A percentile compares a stretch with the other conserved stretches of the same genome.
Evolutionary conservation across 2,888 invertebrate genomes (phyloP).

Genomic region (Cataglyphis rosenhaueri): DNA sequence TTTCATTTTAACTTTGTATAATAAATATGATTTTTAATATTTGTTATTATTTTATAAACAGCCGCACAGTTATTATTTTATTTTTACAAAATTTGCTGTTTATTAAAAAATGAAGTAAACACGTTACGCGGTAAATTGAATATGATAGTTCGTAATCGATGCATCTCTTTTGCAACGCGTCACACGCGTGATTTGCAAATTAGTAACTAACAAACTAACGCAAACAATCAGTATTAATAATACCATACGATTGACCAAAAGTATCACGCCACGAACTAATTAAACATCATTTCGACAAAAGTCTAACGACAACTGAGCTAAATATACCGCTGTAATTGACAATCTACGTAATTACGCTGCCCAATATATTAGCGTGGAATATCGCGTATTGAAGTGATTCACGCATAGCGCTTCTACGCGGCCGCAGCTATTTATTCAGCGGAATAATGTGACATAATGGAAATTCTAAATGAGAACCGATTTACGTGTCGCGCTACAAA

Average conservation of each 20-base stretch:
- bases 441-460: slow-evolving; percentile 70
- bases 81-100: neutral
- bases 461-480: slow-evolving; percentile 69
- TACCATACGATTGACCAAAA: slow-evolving; percentile 25
- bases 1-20: neutral
- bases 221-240: slow-evolving; percentile 32
- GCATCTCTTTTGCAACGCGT: slow-evolving; percentile 18
- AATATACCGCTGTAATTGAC: slow-evolving; percentile 43
- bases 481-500: slow-evolving; percentile 71
- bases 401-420: slow-evolving; percentile 13
- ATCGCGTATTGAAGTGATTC: slow-evolving; percentile 51
- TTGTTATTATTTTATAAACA: neutral
- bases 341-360: slow-evolving; percentile 48
- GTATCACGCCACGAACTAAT: slow-evolving; percentile 37
- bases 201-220: slow-evolving; percentile 2
- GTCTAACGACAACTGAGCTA: slow-evolving; percentile 41
- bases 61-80: neutral
- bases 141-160: slow-evolving; percentile 1
- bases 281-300: slow-evolving; percentile 54
- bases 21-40: neutral
- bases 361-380: slow-evolving; percentile 39
- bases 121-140: slow-evolving; percentile 9
- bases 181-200: slow-evolving; percentile 42
- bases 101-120: neutral
- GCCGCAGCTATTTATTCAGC: slow-evolving; percentile 59